These are phyloP conservation scores for Bombylius discolor DNA, from an alignment of 2,888 invertebrate species.

Conservation along the genomic window DNA sequence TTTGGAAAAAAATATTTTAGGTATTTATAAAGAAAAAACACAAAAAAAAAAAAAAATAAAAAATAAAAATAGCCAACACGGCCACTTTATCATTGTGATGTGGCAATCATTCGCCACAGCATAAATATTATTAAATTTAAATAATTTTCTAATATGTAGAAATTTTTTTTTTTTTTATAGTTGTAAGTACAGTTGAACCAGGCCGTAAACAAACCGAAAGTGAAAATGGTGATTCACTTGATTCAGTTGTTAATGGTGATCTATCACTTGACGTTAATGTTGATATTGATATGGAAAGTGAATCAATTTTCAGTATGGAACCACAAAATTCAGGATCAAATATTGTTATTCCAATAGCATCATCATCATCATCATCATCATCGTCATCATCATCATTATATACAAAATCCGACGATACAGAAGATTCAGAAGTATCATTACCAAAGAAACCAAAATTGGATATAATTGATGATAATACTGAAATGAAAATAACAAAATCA, in stretches of 20 bases:
- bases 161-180: slow-evolving; percentile 26
- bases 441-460: slow-evolving; percentile 36
- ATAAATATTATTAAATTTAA: not conserved
- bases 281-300: slow-evolving; percentile 44
- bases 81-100: too few relatives aligned
- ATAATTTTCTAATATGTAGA: not conserved
- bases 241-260: slow-evolving; percentile 38
- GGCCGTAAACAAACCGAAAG: slow-evolving; percentile 48
- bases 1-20: slow-evolving; percentile 82
- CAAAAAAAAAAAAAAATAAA: too few relatives aligned
- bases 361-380: slow-evolving; percentile 1
- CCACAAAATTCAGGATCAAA: slow-evolving; percentile 14
- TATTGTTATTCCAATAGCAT: not conserved
- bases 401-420: not conserved
- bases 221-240: slow-evolving; percentile 52
- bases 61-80: too few relatives aligned
- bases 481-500: not conserved
- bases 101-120: too few relatives aligned
- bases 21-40: slow-evolving; percentile 17
- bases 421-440: slow-evolving; percentile 27
- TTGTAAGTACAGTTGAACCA: slow-evolving; percentile 64
- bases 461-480: slow-evolving; percentile 3
- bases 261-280: slow-evolving; percentile 42
- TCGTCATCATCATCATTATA: not conserved
- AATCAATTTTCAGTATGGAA: slow-evolving; percentile 29